phyloP scores from a whole-genome alignment of 2,888 invertebrate species.

The Cylloceria caligata region DNA sequence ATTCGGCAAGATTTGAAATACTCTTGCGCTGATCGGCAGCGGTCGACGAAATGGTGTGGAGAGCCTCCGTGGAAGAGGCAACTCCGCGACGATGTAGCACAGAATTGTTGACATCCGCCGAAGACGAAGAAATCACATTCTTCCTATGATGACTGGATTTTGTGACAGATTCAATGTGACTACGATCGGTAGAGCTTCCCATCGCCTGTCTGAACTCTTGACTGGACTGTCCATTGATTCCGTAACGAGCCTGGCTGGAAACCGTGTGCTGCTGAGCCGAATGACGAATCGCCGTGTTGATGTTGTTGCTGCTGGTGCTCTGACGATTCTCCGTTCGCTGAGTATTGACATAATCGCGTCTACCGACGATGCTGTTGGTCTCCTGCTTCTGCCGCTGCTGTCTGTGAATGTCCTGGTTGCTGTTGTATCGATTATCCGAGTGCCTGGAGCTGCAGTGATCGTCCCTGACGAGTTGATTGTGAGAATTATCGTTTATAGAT shows the following conservation, averaged over 20 bases:
- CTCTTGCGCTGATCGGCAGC: conserved; percentile 93
- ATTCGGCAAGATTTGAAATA: conserved; percentile 91
- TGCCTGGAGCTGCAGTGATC: conserved; percentile 66
- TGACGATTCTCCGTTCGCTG: conserved; percentile 75
- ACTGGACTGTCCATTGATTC: conserved; percentile 83
- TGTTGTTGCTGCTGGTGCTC: conserved; percentile 60
- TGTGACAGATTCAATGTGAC: conserved; percentile 69
- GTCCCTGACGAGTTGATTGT: conserved; percentile 63
- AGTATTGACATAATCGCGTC: conserved; percentile 78
- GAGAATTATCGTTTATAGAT: conserved; percentile 62
- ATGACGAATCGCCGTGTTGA: conserved; percentile 73
- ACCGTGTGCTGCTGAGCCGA: conserved; percentile 83
- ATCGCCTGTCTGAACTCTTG: conserved; percentile 86
- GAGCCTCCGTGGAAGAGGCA: conserved; percentile 89
- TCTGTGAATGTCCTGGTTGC: conserved; percentile 62
- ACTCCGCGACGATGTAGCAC: conserved; percentile 92
- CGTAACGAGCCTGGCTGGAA: conserved; percentile 84
- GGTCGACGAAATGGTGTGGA: conserved; percentile 89
- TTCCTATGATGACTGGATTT: conserved; percentile 88
- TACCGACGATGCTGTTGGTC: conserved; percentile 54
- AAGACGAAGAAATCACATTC: conserved; percentile 89
- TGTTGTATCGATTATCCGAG: conserved; percentile 69
- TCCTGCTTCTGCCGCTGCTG: conserved; percentile 63
- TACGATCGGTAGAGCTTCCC: conserved; percentile 70
- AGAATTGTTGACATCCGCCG: conserved; percentile 91